phyloP scores from a whole-genome alignment of 1,140 invertebrate genomes.

The Apocrypta bakeri region DNA sequence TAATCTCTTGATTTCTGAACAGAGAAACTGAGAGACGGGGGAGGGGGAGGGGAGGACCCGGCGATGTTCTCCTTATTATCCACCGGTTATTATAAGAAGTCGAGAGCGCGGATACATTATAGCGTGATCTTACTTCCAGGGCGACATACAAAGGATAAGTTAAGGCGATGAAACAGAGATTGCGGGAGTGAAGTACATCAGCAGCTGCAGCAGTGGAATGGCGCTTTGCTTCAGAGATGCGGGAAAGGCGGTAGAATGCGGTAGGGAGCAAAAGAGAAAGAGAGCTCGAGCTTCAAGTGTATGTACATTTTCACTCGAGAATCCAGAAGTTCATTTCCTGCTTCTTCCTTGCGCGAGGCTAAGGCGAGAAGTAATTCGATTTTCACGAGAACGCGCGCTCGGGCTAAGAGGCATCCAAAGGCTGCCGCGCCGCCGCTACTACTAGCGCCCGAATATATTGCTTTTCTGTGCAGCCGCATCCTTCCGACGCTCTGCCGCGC shows the following conservation, averaged over 20 bases:
- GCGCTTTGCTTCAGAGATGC: neutral
- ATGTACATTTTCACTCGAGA: constrained; percentile 50
- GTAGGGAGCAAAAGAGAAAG: neutral
- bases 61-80: too few species aligned
- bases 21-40: too few species aligned
- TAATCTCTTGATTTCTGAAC: too few species aligned
- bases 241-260: neutral
- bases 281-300: constrained; percentile 39
- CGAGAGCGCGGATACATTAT: too few species aligned
- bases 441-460: neutral
- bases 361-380: constrained; percentile 62
- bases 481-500: neutral
- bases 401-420: constrained; percentile 55
- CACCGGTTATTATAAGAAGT: too few species aligned
- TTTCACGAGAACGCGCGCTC: constrained; percentile 54
- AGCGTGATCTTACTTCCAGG: too few species aligned
- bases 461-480: neutral
- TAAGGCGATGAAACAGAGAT: constrained; percentile 26
- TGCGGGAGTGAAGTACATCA: neutral
- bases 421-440: neutral
- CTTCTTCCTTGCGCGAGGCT: constrained; percentile 23
- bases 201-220: constrained; percentile 7
- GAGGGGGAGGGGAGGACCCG: too few species aligned
- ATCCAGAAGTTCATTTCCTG: constrained; percentile 63
- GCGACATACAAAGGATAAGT: constrained; percentile 11